Evolutionary conservation across 2,888 invertebrate species (phyloP).

Genomic region (Microctonus hyperodae): DNA sequence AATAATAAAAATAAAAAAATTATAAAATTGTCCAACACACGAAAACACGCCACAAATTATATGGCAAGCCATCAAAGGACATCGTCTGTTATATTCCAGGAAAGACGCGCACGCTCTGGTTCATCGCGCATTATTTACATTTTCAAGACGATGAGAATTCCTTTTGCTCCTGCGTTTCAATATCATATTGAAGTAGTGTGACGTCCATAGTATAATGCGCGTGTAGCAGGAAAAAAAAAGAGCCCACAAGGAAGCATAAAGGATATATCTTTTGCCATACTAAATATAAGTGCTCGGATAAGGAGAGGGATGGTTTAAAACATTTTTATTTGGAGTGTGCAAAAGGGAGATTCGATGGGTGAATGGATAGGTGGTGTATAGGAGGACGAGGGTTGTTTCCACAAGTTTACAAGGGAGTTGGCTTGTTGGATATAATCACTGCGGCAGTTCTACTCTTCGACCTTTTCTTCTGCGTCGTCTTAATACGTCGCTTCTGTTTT

Average conservation of each 20-base stretch:
- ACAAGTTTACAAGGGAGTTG: slow-evolving; percentile 46
- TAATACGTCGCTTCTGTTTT: slow-evolving; percentile 16
- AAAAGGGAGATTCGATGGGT: slow-evolving; percentile 22
- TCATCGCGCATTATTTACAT: slow-evolving; percentile 26
- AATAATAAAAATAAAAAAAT: no score
- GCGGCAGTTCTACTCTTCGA: slow-evolving; percentile 41
- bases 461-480: slow-evolving; percentile 32
- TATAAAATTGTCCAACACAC: background rate
- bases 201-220: slow-evolving; percentile 25
- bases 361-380: slow-evolving; percentile 24
- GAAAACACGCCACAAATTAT: slow-evolving; percentile 23
- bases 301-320: slow-evolving; percentile 49
- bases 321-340: slow-evolving; percentile 52
- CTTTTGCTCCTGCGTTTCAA: slow-evolving; percentile 34
- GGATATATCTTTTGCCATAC: slow-evolving; percentile 49
- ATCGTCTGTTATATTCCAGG: slow-evolving; percentile 12
- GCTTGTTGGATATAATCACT: slow-evolving; percentile 59
- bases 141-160: slow-evolving; percentile 33
- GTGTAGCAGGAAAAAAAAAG: slow-evolving; percentile 30
- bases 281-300: slow-evolving; percentile 58
- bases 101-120: slow-evolving; percentile 3
- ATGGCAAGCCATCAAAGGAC: slow-evolving; percentile 23
- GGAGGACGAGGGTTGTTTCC: slow-evolving; percentile 40
- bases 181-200: slow-evolving; percentile 33
- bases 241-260: slow-evolving; percentile 43